Base-by-base conservation (phyloP, 2,797 vertebrate genomes). In the Tapera naevia region DNA sequence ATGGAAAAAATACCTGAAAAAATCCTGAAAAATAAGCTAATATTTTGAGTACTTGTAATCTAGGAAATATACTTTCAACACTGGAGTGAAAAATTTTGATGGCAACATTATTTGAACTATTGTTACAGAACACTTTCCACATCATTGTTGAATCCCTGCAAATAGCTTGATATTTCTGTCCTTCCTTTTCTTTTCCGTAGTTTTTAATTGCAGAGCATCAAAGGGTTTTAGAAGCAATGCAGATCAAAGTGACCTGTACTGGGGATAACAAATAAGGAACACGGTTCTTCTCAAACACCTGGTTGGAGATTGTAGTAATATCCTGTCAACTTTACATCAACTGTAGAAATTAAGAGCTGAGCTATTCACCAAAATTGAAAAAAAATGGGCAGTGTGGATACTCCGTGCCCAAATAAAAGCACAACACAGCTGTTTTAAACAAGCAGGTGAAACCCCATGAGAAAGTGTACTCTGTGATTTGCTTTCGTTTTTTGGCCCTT, bases 81-180 rank as follows among this genome's bases (percentile, higher is more conserved):
- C 0, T 41, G 5, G 27, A 84, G 4, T 75, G 18, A 91, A 72
- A 79, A 13, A 46, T 70, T 76, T 81, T 50, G 32, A 43, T 65
- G 18, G 35, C 17, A 56, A 35, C 0, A 9, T 21, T 75, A 16
- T 35, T 46, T 17, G 25, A 45, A 45, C 0, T 0, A 2, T 23
- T 74, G 22, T 50, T 83, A 33, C 3, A 88, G 54, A 41, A 46
- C 6, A 28, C 17, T 67, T 78, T 71, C 23, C 13, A 30, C 21
- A 41, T 30, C 13, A 33, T 7, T 61, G 4, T 23, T 43, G 15
- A 74, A 84, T 69, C 32, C 65, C 30, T 18, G 21, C 39, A 70
- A 53, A 35, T 6, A 69, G 2, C 13, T 71, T 21, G 8, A 57
- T 50, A 75, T 37, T 84, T 86, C 32, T 78, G 22, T 32, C 10